Conservation (phyloP, 2,113 vertebrate species). For the human region GRCh38 chr18:42069501-42070000, state of each 20-base stretch:
- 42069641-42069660: background rate
- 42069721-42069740: background rate
- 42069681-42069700: background rate
- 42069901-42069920: background rate
- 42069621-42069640: background rate
- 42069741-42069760: background rate
- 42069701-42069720: background rate
- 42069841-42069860: background rate
- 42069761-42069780: background rate
- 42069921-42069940: background rate
- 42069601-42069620: background rate
- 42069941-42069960: background rate
- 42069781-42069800: background rate
- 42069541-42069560: background rate
- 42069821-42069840: background rate
- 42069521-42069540: background rate
- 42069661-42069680: background rate
- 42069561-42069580: background rate
- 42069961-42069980: background rate
- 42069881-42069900: background rate
- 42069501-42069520: background rate
- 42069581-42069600: background rate
- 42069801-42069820: background rate
- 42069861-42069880: background rate
- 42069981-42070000: background rate